phyloP scores from a whole-genome alignment of 2,113 vertebrate species.

The Copsychus sechellarum region DNA sequence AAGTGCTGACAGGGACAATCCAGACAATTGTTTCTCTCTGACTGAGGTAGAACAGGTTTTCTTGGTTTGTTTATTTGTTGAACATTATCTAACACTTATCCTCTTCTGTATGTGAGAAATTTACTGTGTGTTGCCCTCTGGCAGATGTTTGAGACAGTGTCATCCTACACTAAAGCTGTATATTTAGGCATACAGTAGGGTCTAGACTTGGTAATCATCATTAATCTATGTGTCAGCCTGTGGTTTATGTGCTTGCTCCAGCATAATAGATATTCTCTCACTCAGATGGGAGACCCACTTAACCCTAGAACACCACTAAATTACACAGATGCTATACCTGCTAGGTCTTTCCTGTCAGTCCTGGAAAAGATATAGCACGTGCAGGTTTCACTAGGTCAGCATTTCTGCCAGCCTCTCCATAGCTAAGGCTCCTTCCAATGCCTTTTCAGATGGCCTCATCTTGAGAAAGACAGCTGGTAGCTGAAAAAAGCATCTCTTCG shows the following conservation, averaged over 20 bases:
- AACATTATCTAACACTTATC: conserved; percentile 17
- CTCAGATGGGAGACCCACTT: conserved; percentile 26
- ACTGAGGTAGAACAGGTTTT: conserved; percentile 29
- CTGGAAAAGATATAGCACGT: background rate
- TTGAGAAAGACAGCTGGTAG: background rate
- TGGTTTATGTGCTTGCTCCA: conserved; percentile 27
- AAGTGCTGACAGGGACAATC: conserved; percentile 44
- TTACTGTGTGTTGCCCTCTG: conserved; percentile 37
- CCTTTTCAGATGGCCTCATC: background rate
- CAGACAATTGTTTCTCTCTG: background rate
- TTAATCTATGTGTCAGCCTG: conserved; percentile 55
- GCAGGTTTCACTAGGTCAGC: background rate
- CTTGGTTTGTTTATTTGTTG: conserved; percentile 51
- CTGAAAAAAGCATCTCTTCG: fast-evolving
- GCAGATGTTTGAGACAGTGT: conserved; percentile 43
- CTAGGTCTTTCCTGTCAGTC: background rate
- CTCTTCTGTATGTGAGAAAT: conserved; percentile 21
- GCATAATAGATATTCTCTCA: background rate
- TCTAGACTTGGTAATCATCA: conserved; percentile 1
- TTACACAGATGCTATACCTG: background rate
- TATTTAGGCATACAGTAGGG: conserved; percentile 11
- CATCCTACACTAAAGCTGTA: conserved; percentile 25
- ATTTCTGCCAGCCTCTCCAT: background rate
- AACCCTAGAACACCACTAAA: background rate
- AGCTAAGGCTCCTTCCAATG: background rate